Evolutionary conservation across 2,797 vertebrate genomes (phyloP).

Genomic region (Agapornis canus): DNA sequence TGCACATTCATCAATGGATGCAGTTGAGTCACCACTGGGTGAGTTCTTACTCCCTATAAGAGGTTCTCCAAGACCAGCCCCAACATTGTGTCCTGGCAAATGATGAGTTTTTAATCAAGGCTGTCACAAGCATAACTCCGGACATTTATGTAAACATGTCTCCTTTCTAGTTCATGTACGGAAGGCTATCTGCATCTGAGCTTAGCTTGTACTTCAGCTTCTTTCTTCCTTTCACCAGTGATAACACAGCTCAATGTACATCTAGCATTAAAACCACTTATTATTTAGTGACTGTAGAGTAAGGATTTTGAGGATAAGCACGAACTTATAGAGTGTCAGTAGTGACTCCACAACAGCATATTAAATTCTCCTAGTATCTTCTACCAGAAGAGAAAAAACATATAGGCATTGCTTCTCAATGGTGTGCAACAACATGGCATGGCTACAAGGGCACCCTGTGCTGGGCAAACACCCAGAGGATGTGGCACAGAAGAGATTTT

Average conservation of each 20-base stretch:
- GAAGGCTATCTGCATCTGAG: background rate
- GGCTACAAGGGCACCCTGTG: background rate
- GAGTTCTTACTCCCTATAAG: background rate
- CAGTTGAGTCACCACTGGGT: conserved; percentile 17
- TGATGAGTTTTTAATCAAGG: background rate
- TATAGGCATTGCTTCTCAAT: background rate
- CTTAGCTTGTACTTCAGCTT: background rate
- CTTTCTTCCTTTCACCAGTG: background rate
- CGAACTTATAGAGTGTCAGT: background rate
- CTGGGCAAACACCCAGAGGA: background rate
- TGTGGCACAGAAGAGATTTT: background rate
- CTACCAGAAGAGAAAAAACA: background rate
- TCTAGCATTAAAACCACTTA: background rate
- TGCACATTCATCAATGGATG: background rate
- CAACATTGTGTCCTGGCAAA: background rate
- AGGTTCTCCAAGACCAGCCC: background rate
- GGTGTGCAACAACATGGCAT: too few relatives aligned
- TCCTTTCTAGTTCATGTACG: background rate
- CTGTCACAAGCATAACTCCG: background rate
- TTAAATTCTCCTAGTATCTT: background rate
- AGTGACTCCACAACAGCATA: background rate
- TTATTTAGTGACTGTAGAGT: background rate
- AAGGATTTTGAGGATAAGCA: background rate
- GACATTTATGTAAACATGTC: background rate
- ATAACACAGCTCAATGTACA: background rate